Evolutionary conservation across 2,797 vertebrate species (phyloP).

Genomic region (Crax fasciolata): DNA sequence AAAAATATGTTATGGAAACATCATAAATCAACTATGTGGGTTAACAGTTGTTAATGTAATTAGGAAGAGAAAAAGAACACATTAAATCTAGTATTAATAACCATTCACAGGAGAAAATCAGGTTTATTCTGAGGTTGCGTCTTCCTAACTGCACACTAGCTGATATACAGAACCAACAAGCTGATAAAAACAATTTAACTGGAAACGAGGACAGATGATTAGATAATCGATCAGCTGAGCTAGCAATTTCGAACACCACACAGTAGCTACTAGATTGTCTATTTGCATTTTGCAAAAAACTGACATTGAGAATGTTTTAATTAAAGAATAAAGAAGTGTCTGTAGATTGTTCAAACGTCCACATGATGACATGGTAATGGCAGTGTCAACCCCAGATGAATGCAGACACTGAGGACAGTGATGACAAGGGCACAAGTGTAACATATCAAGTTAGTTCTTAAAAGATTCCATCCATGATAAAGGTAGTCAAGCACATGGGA

Average conservation of each 20-base stretch:
- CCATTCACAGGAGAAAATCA: slow-evolving; percentile 1
- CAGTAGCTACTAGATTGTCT: not conserved
- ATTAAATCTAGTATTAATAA: slow-evolving; percentile 25
- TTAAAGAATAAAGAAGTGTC: not conserved
- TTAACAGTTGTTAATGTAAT: slow-evolving; percentile 45
- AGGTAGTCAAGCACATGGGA: not conserved
- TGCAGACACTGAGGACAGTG: not conserved
- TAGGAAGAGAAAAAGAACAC: slow-evolving; percentile 1
- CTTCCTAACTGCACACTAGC: not conserved
- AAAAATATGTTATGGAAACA: not conserved
- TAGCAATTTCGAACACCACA: not conserved
- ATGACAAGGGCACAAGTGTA: not conserved
- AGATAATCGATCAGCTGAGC: not conserved
- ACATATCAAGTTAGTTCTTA: not conserved
- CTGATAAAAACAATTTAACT: slow-evolving; percentile 39
- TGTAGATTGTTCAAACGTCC: not conserved
- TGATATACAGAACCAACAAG: not conserved
- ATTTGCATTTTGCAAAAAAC: not conserved
- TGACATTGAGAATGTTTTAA: not conserved
- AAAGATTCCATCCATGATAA: not conserved
- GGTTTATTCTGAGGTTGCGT: slow-evolving; percentile 18
- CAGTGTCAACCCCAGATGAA: not conserved
- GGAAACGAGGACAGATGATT: slow-evolving; percentile 2
- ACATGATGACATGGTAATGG: not conserved
- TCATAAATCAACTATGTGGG: not conserved